Evolutionary conservation across 2,797 vertebrate genomes (phyloP), one percentile per base, ranked within the genome.

Genomic region (Menidia menidia): DNA sequence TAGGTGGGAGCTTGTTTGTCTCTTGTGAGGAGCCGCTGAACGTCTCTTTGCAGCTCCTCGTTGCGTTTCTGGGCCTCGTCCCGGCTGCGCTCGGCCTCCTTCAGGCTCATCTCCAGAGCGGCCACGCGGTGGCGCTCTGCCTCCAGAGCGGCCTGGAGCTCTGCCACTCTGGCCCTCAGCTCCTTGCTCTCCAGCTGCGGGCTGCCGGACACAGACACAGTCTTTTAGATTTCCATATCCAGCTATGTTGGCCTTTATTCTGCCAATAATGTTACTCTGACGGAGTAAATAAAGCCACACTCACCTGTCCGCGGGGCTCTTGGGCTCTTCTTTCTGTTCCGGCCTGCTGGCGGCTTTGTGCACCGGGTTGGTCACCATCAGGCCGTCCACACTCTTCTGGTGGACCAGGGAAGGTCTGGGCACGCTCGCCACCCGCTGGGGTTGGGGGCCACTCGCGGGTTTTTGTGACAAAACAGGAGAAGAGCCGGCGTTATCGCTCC

Each of bases 161-260:
- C 94, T 0, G 94, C 86, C 50, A 98, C 93, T 5, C 92, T 93
- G 58, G 94, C 92, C 74, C 89, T 95, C 57, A 96, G 93, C 0
- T 98, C 96, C 1, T 88, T 93, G 84, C 97, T 98, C 73, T 96
- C 95, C 80, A 94, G 92, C 69, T 95, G 93, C 4, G 98, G 92
- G 58, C 98, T 99, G 90, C 7, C 39, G 61, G 39, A 78, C 15
- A 52, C 18, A 65, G 3, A 64, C 16, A 63, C 19, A 78, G 35
- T 4, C 25, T 25, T 25, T 25, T 25, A 25, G 25, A 25, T 25
- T 25, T 25, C 25, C 2, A 25, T 25, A 1, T 25, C 25, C 25
- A 25, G 25, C 25, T 25, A 25, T 25, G 25, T 25, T 25, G 2
- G 25, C 25, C 25, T 25, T 25, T 25, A 25, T 25, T 25, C 25